Evolutionary conservation across 2,797 vertebrate genomes (phyloP), one percentile per base, ranked within the genome.

Genomic region (Spheniscus humboldti): DNA sequence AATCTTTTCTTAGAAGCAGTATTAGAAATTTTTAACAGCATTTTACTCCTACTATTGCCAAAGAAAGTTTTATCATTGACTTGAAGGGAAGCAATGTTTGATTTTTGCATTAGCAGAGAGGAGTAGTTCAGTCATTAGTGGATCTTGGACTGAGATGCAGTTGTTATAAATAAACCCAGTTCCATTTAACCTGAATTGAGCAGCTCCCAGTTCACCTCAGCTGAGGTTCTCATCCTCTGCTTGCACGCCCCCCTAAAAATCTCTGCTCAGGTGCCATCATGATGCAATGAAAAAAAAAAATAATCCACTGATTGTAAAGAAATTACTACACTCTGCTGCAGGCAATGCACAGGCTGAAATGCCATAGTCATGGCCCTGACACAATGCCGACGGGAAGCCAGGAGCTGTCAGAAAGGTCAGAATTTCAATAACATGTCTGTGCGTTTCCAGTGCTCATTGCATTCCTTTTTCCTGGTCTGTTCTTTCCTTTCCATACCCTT

Each of bases 1-100:
- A 94, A 92, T 56, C 59, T 96, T 88, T 95, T 93, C 81, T 92
- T 93, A 95, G 77, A 91, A 90, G 22, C 37, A 68, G 16, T 68
- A 53, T 89, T 89, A 95, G 86, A 89, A 75, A 37, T 62, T 74
- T 85, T 85, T 76, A 81, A 64, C 55, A 60, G 19, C 31, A 45
- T 96, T 88, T 84, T 89, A 85, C 88, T 85, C 90, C 80, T 45
- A 68, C 71, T 68, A 5, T 37, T 79, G 77, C 59, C 47, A 74
- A 79, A 47, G 48, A 59, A 35, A 79, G 5, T 84, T 90, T 94
- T 90, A 30, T 90, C 79, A 56, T 56, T 92, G 79, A 87, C 25
- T 88, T 74, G 52, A 81, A 79, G 35, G 33, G 50, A 93, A 90
- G 19, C n/a, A 85, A 45, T 59, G 3, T 92, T 96, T 95, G 66